These are phyloP conservation scores for Gymnocheta viridis DNA, from an alignment of 2,888 invertebrate species.

Conservation along the genomic window DNA sequence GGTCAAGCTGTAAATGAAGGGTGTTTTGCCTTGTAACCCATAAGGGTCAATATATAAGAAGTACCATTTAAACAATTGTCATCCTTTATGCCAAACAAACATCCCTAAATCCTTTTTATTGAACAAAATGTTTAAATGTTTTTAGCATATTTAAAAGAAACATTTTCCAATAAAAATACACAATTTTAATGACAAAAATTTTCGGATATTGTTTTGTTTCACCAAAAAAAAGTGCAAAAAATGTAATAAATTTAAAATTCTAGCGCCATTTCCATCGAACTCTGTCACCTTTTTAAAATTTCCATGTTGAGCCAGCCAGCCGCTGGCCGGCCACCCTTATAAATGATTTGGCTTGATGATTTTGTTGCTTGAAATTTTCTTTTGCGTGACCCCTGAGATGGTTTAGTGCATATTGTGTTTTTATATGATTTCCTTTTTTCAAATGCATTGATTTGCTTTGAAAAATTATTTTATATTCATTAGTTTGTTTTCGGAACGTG, in stretches of 20 bases:
- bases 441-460: conserved; percentile 54
- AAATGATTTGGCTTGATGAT: conserved; percentile 32
- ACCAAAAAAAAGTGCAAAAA: conserved; percentile 2
- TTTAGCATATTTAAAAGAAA: conserved; percentile 23
- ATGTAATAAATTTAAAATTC: conserved; percentile 63
- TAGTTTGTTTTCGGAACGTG: conserved; percentile 62
- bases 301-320: conserved; percentile 42
- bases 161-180: conserved; percentile 1
- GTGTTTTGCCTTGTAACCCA: conserved; percentile 33
- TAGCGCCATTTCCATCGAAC: conserved; percentile 61
- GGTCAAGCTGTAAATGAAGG: conserved; percentile 64
- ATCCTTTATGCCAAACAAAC: conserved; percentile 55
- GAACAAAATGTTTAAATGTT: conserved; percentile 20
- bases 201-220: conserved; percentile 3
- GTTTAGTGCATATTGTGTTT: conserved; percentile 7
- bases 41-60: conserved; percentile 44
- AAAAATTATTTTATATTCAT: conserved; percentile 68
- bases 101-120: conserved; percentile 66
- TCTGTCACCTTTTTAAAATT: conserved; percentile 47
- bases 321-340: conserved; percentile 71
- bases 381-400: conserved; percentile 73
- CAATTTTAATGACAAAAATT: conserved; percentile 67
- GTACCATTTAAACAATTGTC: conserved; percentile 32
- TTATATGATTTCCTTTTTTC: conserved; percentile 4
- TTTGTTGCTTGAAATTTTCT: conserved; percentile 68